Evolutionary conservation across 1,140 invertebrate genomes (phyloP).

Genomic region (Sitodiplosis mosellana): DNA sequence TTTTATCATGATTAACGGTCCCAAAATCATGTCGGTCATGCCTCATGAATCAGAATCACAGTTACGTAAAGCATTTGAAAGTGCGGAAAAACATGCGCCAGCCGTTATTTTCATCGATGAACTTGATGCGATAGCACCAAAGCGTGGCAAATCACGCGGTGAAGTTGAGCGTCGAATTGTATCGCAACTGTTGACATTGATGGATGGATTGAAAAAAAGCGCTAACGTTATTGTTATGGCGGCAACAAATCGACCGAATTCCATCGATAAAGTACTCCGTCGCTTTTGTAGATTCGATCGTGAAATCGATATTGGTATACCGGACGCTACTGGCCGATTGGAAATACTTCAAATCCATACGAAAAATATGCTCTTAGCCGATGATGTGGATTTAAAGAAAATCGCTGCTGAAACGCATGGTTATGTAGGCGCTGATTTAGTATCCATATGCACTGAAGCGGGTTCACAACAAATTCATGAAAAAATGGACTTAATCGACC

Average conservation of each 20-base stretch:
- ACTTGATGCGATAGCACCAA: conserved; percentile 98
- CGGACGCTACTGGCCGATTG: conserved; percentile 91
- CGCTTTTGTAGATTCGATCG: conserved; percentile 97
- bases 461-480: conserved; percentile 99
- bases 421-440: conserved; percentile 96
- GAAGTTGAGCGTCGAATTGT: conserved; percentile 99
- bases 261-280: conserved; percentile 91
- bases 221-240: conserved; percentile 99
- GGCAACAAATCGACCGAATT: conserved; percentile 97
- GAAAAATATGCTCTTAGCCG: conserved; percentile 98
- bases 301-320: conserved; percentile 99
- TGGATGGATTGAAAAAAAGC: conserved; percentile 99
- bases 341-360: conserved; percentile 98
- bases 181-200: conserved; percentile 92
- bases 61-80: conserved; percentile 94
- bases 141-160: conserved; percentile 99
- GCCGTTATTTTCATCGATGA: conserved; percentile 99
- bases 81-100: conserved; percentile 98
- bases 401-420: conserved; percentile 97
- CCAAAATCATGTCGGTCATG: conserved; percentile 99
- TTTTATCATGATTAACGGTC: conserved; percentile 98
- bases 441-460: conserved; percentile 95
- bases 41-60: conserved; percentile 98
- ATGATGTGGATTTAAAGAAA: conserved; percentile 97
- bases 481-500: conserved; percentile 99